Evolutionary conservation across 2,888 invertebrate species (phyloP).

Genomic region (Tenthredo distinguenda): DNA sequence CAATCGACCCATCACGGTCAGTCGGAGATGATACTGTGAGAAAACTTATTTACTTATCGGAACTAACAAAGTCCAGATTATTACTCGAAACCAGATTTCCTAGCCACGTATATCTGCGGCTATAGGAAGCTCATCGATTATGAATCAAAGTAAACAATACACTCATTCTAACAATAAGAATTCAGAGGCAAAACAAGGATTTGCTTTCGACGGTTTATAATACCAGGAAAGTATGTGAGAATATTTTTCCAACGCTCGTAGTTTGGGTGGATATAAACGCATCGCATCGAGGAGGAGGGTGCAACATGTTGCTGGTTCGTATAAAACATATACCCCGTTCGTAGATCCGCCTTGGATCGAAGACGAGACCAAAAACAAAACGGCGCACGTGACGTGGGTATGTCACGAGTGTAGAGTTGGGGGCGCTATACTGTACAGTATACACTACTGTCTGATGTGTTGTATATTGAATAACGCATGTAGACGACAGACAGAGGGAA

Average conservation of each 20-base stretch:
- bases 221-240: background rate
- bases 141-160: background rate
- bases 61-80: background rate
- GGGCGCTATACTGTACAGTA: background rate
- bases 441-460: background rate
- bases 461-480: conserved; percentile 13
- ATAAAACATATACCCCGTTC: conserved; percentile 22
- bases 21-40: background rate
- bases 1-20: background rate
- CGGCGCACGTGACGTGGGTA: background rate
- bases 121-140: background rate
- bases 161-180: too few relatives aligned
- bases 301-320: conserved; percentile 33
- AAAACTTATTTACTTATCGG: background rate
- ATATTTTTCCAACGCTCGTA: background rate
- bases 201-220: background rate
- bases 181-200: too few relatives aligned
- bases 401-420: background rate
- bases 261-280: background rate
- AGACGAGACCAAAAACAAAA: conserved; percentile 28
- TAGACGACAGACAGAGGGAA: background rate
- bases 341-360: conserved; percentile 32
- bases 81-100: background rate
- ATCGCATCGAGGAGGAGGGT: background rate
- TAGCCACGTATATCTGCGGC: background rate